Base-by-base conservation (phyloP, 2,797 vertebrate genomes). In the Microctenopoma steveboyesi region DNA sequence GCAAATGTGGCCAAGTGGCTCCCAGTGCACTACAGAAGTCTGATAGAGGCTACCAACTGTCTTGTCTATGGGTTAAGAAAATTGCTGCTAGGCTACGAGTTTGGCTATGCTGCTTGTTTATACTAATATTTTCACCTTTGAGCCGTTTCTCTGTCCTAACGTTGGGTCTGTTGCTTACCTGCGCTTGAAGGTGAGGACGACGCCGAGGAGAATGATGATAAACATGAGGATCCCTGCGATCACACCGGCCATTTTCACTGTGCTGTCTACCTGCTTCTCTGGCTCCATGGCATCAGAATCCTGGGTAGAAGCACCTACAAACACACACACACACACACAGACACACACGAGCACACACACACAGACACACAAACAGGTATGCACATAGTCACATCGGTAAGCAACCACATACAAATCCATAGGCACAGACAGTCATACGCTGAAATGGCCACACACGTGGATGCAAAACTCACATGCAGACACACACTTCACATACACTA, bases 211-310 rank as follows among this genome's bases (percentile, higher is more conserved):
- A 79, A 99, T 98, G 83, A 99, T 98, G 84, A 98, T 93, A 89
- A 98, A 98, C 97, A 99, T 97, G 64, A 99, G 94, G 68, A 98
- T 96, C 12, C 97, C 97, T 0, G 97, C 97, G n/a, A 99, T 95
- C 58, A 98, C 97, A 1, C 97, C 97, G 0, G 97, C 97, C 95
- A 98, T 97, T 88, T 99, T 98, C 85, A 98, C 97, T 0, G 97
- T 98, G 87, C 93, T 95, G 91, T 99, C 97, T 60, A 96, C 96
- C 90, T 98, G 97, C 82, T 98, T 98, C 92, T 99, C 97, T 0
- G 97, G 97, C 75, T 99, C 97, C 91, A 98, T 95, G 0, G 96
- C 95, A 18, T 98, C 97, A 9, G 97, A 97, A 83, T 98, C 97
- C 92, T 98, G 97, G 0, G 96, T 98, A 73, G 97, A 98, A 2